Conservation (phyloP, 2,113 vertebrate genomes). For the Andinoacara biseriatus region DNA sequence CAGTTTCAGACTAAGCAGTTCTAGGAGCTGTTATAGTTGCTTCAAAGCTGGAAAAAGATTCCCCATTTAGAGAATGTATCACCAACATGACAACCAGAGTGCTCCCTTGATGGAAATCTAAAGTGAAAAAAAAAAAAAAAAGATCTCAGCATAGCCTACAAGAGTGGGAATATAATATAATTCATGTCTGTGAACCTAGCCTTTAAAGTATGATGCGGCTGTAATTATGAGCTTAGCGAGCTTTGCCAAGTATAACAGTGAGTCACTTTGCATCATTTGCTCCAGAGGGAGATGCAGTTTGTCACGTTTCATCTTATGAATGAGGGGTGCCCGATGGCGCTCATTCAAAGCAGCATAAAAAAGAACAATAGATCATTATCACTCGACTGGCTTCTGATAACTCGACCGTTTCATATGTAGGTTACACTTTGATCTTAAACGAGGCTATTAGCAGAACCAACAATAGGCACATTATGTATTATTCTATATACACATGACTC, state of each 20-base stretch:
- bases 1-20: not conserved
- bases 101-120: slow-evolving; percentile 22
- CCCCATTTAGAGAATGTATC: not conserved
- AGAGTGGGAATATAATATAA: slow-evolving; percentile 6
- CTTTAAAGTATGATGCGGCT: slow-evolving; percentile 24
- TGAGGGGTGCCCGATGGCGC: slow-evolving; percentile 46
- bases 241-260: slow-evolving; percentile 51
- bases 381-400: slow-evolving; percentile 2
- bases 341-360: slow-evolving; percentile 45
- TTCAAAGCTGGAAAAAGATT: not conserved
- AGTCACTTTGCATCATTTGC: slow-evolving; percentile 54
- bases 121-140: not conserved
- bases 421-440: not conserved
- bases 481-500: not conserved
- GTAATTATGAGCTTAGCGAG: slow-evolving; percentile 61
- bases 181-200: slow-evolving; percentile 23
- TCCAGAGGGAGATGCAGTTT: slow-evolving; percentile 59
- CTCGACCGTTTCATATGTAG: not conserved
- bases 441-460: not conserved
- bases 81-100: not conserved
- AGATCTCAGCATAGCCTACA: not conserved
- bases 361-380: slow-evolving; percentile 25
- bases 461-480: not conserved
- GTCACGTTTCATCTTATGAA: slow-evolving; percentile 77
- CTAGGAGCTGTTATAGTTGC: not conserved